Evolutionary conservation across 2,888 invertebrate species (phyloP).

Genomic region (Hirtodrosophila cameraria): DNA sequence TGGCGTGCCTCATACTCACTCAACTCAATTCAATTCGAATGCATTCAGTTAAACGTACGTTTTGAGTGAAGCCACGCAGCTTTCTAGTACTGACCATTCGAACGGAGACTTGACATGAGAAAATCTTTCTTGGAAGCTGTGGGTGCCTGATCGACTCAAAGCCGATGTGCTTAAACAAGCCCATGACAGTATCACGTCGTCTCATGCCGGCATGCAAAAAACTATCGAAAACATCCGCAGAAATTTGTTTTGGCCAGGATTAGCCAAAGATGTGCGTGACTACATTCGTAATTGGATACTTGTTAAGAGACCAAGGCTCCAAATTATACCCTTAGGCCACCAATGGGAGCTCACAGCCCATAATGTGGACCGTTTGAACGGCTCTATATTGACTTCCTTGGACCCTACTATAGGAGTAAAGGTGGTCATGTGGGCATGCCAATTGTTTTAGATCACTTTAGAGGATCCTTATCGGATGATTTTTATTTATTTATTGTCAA

Average conservation of each 20-base stretch:
- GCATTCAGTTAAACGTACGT: constrained; percentile 1
- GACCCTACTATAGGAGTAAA: no score
- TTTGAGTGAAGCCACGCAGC: constrained; percentile 2
- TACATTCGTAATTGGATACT: not conserved
- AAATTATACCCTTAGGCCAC: no score
- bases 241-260: constrained; percentile 23
- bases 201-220: constrained; percentile 24
- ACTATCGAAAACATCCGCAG: constrained; percentile 9
- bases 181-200: constrained; percentile 2
- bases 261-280: constrained; percentile 11
- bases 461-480: constrained; percentile 2
- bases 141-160: constrained; percentile 3
- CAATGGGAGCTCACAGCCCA: constrained; percentile 4
- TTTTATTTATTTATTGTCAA: no score
- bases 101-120: no score
- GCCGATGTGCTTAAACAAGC: constrained; percentile 12
- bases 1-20: no score
- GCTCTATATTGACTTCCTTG: no score
- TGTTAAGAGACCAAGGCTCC: no score
- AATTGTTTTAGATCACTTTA: constrained; percentile 4
- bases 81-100: no score
- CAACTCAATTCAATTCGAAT: no score
- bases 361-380: no score
- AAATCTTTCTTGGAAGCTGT: constrained; percentile 2
- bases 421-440: not conserved